phyloP scores from a whole-genome alignment of 2,113 vertebrate genomes.

The Mystacornis crossleyi region DNA sequence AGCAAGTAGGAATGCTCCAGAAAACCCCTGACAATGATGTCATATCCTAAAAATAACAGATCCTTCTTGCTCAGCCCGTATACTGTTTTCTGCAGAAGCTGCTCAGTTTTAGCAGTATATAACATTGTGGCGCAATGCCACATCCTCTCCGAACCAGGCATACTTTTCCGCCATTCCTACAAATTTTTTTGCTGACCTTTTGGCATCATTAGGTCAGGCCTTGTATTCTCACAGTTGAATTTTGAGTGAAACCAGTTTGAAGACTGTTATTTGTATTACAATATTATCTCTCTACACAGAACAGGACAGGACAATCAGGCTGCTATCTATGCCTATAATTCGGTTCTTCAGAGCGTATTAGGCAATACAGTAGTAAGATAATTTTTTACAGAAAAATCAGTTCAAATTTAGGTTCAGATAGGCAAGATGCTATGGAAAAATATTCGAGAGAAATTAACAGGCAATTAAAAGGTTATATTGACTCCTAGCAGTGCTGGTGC shows the following conservation, averaged over 20 bases:
- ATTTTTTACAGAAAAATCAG: not conserved
- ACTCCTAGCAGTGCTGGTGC: not conserved
- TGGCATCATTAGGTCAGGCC: not conserved
- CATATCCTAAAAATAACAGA: slow-evolving; percentile 20
- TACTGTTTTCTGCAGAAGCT: not conserved
- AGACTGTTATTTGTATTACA: not conserved
- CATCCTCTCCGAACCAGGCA: not conserved
- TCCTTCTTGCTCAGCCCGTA: not conserved
- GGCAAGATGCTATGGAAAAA: not conserved
- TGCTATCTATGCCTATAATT: not conserved
- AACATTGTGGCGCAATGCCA: not conserved
- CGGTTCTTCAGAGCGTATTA: not conserved
- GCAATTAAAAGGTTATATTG: not conserved
- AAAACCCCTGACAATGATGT: slow-evolving; percentile 32
- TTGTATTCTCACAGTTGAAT: not conserved
- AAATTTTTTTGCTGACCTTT: not conserved
- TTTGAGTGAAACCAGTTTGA: not conserved
- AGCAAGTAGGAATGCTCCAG: slow-evolving; percentile 18
- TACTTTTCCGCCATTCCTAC: not conserved
- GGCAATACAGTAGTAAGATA: not conserved
- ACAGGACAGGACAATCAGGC: not conserved
- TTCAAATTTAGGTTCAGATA: not conserved
- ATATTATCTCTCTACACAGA: not conserved
- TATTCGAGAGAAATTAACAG: not conserved
- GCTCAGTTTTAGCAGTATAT: not conserved